Conservation (phyloP, 2,888 invertebrate genomes). For the Phaonia tiefii region DNA sequence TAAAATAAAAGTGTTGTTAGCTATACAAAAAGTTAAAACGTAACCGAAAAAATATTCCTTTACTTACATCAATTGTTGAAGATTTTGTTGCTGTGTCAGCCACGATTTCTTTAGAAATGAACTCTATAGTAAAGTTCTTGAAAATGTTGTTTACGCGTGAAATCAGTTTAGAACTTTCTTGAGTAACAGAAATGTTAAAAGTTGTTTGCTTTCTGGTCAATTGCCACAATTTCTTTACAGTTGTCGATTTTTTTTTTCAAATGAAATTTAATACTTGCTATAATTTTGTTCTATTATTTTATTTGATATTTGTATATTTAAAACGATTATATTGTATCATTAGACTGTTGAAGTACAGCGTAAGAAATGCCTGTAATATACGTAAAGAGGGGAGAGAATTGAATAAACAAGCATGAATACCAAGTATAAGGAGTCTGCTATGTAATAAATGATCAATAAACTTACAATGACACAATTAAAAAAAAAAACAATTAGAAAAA, state of each 20-base stretch:
- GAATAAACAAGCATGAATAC: background rate
- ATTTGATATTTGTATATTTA: constrained; percentile 32
- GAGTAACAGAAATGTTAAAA: constrained; percentile 5
- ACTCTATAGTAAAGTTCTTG: constrained; percentile 40
- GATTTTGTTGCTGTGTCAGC: constrained; percentile 75
- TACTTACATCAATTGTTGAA: constrained; percentile 77
- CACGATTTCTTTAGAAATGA: constrained; percentile 70
- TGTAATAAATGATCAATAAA: too few species aligned
- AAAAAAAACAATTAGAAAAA: too few species aligned
- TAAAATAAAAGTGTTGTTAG: constrained; percentile 18
- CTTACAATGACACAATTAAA: too few species aligned
- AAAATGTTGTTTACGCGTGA: constrained; percentile 26
- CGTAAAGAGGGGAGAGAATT: constrained; percentile 20
- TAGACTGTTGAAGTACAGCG: constrained; percentile 45
- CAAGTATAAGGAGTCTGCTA: background rate
- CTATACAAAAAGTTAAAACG: background rate
- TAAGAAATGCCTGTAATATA: constrained; percentile 55
- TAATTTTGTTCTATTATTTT: constrained; percentile 31
- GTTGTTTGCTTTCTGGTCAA: constrained; percentile 29
- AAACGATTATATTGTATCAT: constrained; percentile 38
- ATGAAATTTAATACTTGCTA: constrained; percentile 9
- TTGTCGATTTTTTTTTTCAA: constrained; percentile 1
- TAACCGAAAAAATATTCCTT: constrained; percentile 41
- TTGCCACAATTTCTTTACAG: constrained; percentile 16
- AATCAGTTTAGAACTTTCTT: background rate